These are phyloP conservation scores for Oenanthe oenanthe DNA, from an alignment of 2,113 vertebrate genomes.

Conservation along the genomic window DNA sequence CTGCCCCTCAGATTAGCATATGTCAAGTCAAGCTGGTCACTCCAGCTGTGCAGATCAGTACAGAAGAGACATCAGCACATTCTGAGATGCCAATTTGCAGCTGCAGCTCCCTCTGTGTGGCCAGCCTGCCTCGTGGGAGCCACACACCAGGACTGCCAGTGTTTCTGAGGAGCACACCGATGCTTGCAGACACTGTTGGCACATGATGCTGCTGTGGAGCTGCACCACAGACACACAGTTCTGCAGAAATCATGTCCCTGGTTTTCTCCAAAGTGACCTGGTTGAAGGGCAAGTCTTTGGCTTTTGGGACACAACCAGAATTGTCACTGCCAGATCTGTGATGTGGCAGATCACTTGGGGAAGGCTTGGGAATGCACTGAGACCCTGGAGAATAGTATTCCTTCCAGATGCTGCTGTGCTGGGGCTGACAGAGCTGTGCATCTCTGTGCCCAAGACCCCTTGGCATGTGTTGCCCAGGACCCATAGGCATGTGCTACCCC, in stretches of 20 bases:
- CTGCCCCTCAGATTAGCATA: background rate
- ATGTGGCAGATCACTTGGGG: background rate
- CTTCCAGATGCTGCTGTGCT: background rate
- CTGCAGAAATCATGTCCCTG: background rate
- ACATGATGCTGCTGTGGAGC: background rate
- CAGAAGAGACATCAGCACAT: background rate
- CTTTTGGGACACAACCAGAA: background rate
- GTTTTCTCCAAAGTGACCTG: background rate
- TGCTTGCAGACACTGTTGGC: accelerated
- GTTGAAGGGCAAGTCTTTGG: background rate
- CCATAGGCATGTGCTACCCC: too few relatives aligned
- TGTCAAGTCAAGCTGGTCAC: background rate
- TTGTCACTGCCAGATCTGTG: background rate
- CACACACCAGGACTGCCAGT: background rate
- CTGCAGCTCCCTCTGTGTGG: background rate
- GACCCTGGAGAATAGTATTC: background rate
- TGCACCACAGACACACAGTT: background rate
- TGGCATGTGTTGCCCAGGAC: background rate
- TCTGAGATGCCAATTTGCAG: background rate
- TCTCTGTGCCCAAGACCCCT: background rate
- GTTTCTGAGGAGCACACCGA: accelerated
- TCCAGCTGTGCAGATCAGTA: background rate
- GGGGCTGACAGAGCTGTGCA: background rate
- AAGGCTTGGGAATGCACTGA: background rate
- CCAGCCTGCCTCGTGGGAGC: accelerated